Evolutionary conservation across 2,888 invertebrate species (phyloP).

Genomic region (Fragum sueziense): DNA sequence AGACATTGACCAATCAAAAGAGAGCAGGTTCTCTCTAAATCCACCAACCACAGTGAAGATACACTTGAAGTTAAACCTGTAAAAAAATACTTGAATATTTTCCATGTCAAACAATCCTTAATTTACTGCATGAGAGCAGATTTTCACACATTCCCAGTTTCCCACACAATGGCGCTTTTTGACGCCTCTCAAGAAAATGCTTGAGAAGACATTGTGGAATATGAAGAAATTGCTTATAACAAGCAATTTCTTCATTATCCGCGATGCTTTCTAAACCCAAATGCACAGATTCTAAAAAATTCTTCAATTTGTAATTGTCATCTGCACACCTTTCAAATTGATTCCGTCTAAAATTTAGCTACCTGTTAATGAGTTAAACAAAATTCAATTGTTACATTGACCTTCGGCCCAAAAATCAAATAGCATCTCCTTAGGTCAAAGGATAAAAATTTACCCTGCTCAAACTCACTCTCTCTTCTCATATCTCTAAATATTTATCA

Average conservation of each 20-base stretch:
- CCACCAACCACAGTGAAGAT: constrained; percentile 84
- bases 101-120: not conserved
- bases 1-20: constrained; percentile 86
- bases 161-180: too few species aligned
- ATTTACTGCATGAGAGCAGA: not conserved
- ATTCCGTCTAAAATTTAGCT: too few species aligned
- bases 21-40: constrained; percentile 86
- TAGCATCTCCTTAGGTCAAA: too few species aligned
- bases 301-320: too few species aligned
- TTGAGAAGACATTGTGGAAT: not conserved
- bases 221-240: not conserved
- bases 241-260: not conserved
- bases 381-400: too few species aligned
- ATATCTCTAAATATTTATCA: too few species aligned
- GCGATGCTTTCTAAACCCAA: not conserved
- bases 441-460: too few species aligned
- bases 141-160: not conserved
- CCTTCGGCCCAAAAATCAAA: too few species aligned
- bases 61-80: constrained; percentile 56
- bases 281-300: not conserved
- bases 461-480: too few species aligned
- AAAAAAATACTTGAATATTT: not conserved
- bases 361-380: too few species aligned
- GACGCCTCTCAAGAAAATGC: not conserved
- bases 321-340: too few species aligned